Conservation (phyloP, 2,797 vertebrate genomes). For the Notoglanidium macrostoma region DNA sequence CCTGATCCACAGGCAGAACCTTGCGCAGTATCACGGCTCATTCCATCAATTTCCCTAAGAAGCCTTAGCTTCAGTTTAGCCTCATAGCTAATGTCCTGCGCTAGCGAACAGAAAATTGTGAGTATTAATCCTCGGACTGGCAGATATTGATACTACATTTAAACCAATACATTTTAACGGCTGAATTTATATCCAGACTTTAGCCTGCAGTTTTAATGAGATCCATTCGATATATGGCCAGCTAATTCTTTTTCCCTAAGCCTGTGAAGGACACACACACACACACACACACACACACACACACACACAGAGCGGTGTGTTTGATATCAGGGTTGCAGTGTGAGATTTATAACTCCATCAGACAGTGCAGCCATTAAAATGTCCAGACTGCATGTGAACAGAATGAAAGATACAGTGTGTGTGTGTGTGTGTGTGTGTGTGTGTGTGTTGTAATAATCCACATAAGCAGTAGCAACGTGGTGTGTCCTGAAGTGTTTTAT, state of each 20-base stretch:
- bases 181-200: neutral
- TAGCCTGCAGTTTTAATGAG: neutral
- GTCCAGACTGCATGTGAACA: neutral
- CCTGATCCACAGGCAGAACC: too few species aligned
- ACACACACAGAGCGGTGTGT: neutral
- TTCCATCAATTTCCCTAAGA: neutral
- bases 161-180: neutral
- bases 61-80: neutral
- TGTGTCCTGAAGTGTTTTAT: neutral
- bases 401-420: neutral
- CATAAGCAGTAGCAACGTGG: neutral
- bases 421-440: neutral
- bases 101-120: neutral
- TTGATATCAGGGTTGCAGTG: neutral
- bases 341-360: neutral
- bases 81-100: neutral
- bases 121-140: neutral
- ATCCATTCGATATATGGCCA: neutral
- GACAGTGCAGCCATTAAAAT: conserved; percentile 7
- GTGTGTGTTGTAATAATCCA: neutral
- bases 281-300: conserved; percentile 41
- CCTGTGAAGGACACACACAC: neutral
- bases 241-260: neutral
- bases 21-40: too few species aligned
- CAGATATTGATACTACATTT: neutral